phyloP scores from a whole-genome alignment of 2,113 vertebrate species.

The Pelodiscus sinensis region DNA sequence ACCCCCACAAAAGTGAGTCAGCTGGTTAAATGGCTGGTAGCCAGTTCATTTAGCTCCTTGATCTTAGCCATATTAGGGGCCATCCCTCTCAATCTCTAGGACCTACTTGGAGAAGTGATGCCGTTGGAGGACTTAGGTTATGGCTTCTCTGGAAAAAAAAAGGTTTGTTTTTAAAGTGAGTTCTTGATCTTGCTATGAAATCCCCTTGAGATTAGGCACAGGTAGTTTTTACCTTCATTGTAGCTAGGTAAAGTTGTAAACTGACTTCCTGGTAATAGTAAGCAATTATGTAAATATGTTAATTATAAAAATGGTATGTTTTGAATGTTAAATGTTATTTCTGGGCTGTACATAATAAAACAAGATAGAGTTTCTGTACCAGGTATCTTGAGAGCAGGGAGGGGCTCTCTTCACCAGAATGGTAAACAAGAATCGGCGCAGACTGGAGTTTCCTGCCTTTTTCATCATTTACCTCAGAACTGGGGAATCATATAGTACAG shows the following conservation, averaged over 20 bases:
- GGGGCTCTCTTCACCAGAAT: too few relatives aligned
- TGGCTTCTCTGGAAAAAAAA: conserved; percentile 8
- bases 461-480: too few relatives aligned
- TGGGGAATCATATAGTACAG: too few relatives aligned
- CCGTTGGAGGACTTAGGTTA: rapidly evolving
- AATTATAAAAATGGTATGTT: too few relatives aligned
- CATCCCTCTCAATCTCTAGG: neutral
- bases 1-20: neutral
- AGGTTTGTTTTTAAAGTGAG: neutral
- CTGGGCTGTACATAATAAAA: too few relatives aligned
- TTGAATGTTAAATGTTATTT: too few relatives aligned
- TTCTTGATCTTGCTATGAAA: neutral
- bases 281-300: too few relatives aligned
- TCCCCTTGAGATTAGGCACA: conserved; percentile 22
- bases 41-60: neutral
- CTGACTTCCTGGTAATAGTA: too few relatives aligned
- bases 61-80: neutral
- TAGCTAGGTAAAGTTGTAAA: neutral
- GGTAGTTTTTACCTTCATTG: neutral
- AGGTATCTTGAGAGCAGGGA: too few relatives aligned
- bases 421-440: too few relatives aligned
- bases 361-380: too few relatives aligned
- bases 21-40: neutral
- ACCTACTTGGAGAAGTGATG: neutral
- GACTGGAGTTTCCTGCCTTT: too few relatives aligned